Conservation (phyloP, 2,113 vertebrate species). For the Actenoides hombroni region DNA sequence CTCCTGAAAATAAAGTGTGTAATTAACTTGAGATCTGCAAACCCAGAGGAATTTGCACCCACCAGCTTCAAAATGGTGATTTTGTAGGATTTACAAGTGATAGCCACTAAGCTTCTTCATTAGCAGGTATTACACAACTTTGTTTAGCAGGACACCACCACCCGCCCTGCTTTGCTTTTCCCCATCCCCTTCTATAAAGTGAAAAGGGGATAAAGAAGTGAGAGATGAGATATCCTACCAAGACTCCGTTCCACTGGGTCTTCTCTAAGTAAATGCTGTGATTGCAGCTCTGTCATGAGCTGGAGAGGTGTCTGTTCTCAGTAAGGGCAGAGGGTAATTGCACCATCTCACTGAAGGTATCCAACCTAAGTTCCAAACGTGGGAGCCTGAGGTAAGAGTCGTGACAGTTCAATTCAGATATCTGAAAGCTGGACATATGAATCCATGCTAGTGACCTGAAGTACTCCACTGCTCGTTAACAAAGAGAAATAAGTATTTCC, state of each 20-base stretch:
- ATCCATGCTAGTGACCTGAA: not conserved
- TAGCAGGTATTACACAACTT: not conserved
- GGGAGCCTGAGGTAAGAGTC: not conserved
- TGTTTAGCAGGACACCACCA: not conserved
- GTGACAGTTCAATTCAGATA: not conserved
- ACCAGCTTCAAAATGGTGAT: not conserved
- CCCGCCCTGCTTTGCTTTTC: accelerated
- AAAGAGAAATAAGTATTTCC: not conserved
- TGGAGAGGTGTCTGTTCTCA: not conserved
- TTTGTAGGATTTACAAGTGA: not conserved
- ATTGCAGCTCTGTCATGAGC: not conserved
- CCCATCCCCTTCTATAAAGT: accelerated
- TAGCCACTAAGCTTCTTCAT: not conserved
- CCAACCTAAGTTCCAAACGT: not conserved
- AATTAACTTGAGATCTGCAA: not conserved
- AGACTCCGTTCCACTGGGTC: not conserved
- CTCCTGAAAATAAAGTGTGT: not conserved
- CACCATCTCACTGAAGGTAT: not conserved
- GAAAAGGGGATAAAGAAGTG: not conserved
- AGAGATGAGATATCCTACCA: not conserved
- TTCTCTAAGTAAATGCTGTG: not conserved
- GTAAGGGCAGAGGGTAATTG: not conserved
- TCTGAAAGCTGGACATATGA: not conserved
- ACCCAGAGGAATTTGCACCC: not conserved
- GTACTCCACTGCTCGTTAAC: not conserved